These are phyloP conservation scores for Cinclus mexicanus DNA, from an alignment of 2,113 vertebrate species.

Conservation along the genomic window DNA sequence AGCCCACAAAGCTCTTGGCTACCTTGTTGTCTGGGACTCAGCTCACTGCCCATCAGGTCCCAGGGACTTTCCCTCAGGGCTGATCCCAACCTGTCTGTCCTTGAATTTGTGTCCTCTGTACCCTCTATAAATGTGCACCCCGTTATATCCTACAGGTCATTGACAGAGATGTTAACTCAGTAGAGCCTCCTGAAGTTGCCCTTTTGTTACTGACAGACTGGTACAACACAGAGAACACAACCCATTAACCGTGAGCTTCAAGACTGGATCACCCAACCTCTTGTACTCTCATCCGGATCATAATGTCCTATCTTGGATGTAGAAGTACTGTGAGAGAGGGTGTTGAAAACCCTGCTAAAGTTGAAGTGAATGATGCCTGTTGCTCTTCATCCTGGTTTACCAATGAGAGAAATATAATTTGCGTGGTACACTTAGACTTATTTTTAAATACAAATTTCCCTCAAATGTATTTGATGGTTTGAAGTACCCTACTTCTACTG, in stretches of 20 bases:
- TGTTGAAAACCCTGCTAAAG: background rate
- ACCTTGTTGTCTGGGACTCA: background rate
- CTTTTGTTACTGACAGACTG: rapidly evolving
- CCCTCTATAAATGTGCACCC: background rate
- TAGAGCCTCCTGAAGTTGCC: background rate
- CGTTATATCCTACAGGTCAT: background rate
- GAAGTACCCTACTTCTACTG: background rate
- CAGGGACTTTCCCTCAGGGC: background rate
- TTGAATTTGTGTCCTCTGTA: background rate
- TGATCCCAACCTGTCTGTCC: background rate
- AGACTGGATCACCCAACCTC: background rate
- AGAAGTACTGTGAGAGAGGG: background rate
- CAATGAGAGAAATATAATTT: background rate
- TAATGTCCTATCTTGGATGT: background rate
- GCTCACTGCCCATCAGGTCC: background rate
- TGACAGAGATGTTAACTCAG: background rate
- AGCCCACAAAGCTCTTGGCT: background rate
- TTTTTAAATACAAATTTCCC: background rate
- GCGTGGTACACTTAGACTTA: background rate
- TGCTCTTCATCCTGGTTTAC: background rate
- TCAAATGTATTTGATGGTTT: background rate
- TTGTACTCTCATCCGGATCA: background rate
- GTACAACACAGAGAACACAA: rapidly evolving
- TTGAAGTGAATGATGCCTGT: background rate
- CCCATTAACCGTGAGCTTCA: background rate